Percentiles rank a stretch among this genome's conserved stretches.
phyloP scores from a whole-genome alignment of 2,888 invertebrate species.

The Mycogona germanica region DNA sequence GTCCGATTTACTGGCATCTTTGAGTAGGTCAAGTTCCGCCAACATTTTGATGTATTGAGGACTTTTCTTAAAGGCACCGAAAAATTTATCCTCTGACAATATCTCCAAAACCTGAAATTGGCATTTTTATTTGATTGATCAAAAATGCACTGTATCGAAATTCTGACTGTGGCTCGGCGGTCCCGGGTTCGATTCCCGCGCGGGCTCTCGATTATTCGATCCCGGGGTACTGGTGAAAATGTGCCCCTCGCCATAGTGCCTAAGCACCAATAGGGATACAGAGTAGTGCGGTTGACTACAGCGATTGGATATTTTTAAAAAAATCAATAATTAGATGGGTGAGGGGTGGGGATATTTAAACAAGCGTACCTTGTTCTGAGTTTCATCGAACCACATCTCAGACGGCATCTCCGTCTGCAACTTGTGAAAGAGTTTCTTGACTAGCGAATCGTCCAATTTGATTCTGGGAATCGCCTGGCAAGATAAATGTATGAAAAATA shows the following conservation, averaged over 20 bases:
- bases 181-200: too few relatives aligned
- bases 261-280: too few relatives aligned
- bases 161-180: too few relatives aligned
- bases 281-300: too few relatives aligned
- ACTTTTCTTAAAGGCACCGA: slow-evolving; percentile 52
- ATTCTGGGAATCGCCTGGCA: slow-evolving; percentile 47
- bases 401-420: slow-evolving; percentile 50
- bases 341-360: background rate
- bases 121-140: too few relatives aligned
- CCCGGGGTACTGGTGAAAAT: too few relatives aligned
- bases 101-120: slow-evolving; percentile 28
- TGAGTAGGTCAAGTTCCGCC: slow-evolving; percentile 55
- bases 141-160: too few relatives aligned
- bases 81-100: slow-evolving; percentile 43
- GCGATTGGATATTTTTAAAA: background rate
- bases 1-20: slow-evolving; percentile 34
- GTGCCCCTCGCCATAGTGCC: too few relatives aligned
- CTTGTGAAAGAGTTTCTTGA: slow-evolving; percentile 46
- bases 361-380: slow-evolving; percentile 43
- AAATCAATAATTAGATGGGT: background rate
- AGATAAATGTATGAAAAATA: slow-evolving; percentile 17
- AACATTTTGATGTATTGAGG: slow-evolving; percentile 54
- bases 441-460: slow-evolving; percentile 46
- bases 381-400: slow-evolving; percentile 71
- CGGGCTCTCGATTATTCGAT: too few relatives aligned